These are phyloP conservation scores for Calliopsis andreniformis DNA, from an alignment of 1,140 invertebrate genomes.

Conservation along the genomic window DNA sequence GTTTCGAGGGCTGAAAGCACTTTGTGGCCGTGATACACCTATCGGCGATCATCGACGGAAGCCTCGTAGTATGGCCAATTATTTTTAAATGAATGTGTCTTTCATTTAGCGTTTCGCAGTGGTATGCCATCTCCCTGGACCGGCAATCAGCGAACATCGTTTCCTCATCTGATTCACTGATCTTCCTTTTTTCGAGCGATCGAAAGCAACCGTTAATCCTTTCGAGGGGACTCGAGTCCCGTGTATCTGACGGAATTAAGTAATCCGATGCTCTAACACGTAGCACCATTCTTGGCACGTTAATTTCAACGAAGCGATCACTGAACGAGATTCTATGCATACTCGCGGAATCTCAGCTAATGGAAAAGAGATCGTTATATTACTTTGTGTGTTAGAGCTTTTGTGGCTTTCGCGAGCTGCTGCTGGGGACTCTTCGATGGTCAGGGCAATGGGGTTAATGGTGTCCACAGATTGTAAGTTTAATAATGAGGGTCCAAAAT, in stretches of 20 bases:
- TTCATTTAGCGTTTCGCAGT: constrained; percentile 28
- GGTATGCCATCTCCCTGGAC: constrained; percentile 9
- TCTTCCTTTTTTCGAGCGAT: background rate
- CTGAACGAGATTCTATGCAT: constrained; percentile 17
- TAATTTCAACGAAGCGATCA: constrained; percentile 58
- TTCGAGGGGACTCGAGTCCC: constrained; percentile 56
- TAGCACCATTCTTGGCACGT: constrained; percentile 65
- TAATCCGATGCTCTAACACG: constrained; percentile 58
- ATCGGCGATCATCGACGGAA: constrained; percentile 42
- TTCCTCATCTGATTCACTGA: background rate
- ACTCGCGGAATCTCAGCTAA: constrained; percentile 27
- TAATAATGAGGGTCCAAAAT: too few relatives aligned
- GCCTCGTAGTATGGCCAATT: constrained; percentile 44
- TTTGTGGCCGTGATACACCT: constrained; percentile 25
- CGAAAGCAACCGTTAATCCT: constrained; percentile 59
- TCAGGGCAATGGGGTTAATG: too few relatives aligned
- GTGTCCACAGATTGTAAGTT: too few relatives aligned
- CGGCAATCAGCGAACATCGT: constrained; percentile 1
- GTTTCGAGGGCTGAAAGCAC: constrained; percentile 18
- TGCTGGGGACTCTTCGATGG: background rate
- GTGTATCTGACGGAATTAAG: constrained; percentile 69
- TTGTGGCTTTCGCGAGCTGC: background rate
- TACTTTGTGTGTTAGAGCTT: constrained; percentile 35
- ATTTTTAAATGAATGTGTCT: constrained; percentile 46
- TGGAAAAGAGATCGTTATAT: constrained; percentile 36